Evolutionary conservation across 2,113 vertebrate species (phyloP), one percentile per base, ranked within the genome.

Genomic region (Antechinus flavipes): DNA sequence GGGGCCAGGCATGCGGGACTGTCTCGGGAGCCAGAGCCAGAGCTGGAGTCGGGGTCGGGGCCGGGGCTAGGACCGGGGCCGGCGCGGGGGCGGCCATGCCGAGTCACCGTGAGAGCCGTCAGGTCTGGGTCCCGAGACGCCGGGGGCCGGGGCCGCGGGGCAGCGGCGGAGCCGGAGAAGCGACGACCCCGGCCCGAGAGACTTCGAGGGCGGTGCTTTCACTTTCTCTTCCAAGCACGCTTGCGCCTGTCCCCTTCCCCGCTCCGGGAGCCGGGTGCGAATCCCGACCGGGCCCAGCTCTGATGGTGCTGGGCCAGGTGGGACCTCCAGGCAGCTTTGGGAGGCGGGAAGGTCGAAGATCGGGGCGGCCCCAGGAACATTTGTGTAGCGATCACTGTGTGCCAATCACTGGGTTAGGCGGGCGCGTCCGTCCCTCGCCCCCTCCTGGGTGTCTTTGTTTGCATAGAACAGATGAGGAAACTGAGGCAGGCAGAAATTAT

Each of bases 121-220:
- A 0, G 0, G 16, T n/a, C 0, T 16, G 11, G 0, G 35, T 8
- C 11, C 84, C 50, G 50, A 52, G 50, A 10, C 50, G 14, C n/a
- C 0, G 19, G 10, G 10, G 0, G 27, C 9, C 8, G 89, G 35
- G 6, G 89, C 4, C 2, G 0, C 16, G 30, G 0, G 23, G 9
- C 0, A 35, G 89, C 27, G 23, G 94, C 92, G 97, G 95, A 96
- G 98, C 97, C 92, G 53, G 96, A 52, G 22, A 2, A 19, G 7
- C 12, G 10, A 46, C 35, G 22, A 25, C 8, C 11, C 26, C 22
- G 46, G 19, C 19, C 24, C 23, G 46, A 42, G 52, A 4, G 2
- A 0, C 19, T 19, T 30, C 23, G 22, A 11, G 35, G 35, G 14
- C 35, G 26, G 94, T 46, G 5, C n/a, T 89, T 93, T 91, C 3